Evolutionary conservation across 2,888 invertebrate species (phyloP).

Genomic region (Scaptomyza parva): DNA sequence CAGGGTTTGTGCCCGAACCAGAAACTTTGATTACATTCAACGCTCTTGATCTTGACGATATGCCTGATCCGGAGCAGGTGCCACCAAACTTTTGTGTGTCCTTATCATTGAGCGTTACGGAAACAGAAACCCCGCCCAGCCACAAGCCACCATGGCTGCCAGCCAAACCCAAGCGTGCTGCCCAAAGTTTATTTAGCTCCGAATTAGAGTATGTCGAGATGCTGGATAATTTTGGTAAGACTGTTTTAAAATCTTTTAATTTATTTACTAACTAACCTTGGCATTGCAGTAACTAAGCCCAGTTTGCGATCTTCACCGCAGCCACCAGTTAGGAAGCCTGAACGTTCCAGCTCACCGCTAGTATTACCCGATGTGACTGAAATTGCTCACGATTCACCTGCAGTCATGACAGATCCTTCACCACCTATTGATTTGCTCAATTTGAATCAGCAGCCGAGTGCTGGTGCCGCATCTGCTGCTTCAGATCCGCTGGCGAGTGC

Average conservation of each 20-base stretch:
- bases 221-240: slow-evolving; percentile 91
- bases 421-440: slow-evolving; percentile 87
- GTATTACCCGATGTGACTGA: slow-evolving; percentile 83
- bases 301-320: slow-evolving; percentile 81
- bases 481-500: slow-evolving; percentile 76
- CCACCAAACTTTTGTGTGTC: slow-evolving; percentile 89
- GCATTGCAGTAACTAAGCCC: slow-evolving; percentile 85
- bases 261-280: background rate
- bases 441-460: slow-evolving; percentile 83
- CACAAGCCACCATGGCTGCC: slow-evolving; percentile 91
- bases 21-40: slow-evolving; percentile 91
- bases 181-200: slow-evolving; percentile 88
- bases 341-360: slow-evolving; percentile 65
- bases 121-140: slow-evolving; percentile 88
- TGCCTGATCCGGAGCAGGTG: slow-evolving; percentile 90
- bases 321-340: slow-evolving; percentile 70
- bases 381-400: slow-evolving; percentile 68
- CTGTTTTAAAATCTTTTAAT: background rate
- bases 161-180: slow-evolving; percentile 87
- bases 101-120: slow-evolving; percentile 90
- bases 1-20: slow-evolving; percentile 92
- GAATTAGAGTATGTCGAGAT: slow-evolving; percentile 93
- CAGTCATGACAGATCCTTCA: slow-evolving; percentile 81
- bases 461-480: slow-evolving; percentile 53
- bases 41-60: slow-evolving; percentile 92